Percentiles rank a stretch among this genome's conserved stretches.
phyloP scores from a whole-genome alignment of 1,140 invertebrate genomes.

The Tetramorium parvispinum region DNA sequence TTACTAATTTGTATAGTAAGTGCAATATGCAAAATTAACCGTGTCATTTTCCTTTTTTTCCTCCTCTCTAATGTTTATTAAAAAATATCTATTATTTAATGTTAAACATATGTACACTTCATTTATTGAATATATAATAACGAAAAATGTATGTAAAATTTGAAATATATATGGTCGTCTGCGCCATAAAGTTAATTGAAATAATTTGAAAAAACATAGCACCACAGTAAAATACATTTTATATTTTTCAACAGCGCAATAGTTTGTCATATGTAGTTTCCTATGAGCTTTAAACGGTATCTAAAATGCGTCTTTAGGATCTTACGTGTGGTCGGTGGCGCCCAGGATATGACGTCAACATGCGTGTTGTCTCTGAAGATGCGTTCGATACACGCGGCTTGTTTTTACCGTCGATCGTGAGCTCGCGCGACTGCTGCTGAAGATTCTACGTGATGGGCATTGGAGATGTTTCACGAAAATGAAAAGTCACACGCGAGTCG shows the following conservation, averaged over 20 bases:
- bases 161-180: not conserved
- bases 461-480: constrained; percentile 37
- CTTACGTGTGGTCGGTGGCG: constrained; percentile 38
- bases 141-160: not conserved
- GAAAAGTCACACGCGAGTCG: constrained; percentile 11
- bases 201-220: not conserved
- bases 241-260: not conserved
- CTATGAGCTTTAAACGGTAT: not conserved
- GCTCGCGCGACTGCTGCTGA: constrained; percentile 38
- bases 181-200: not conserved
- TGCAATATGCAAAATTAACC: not conserved
- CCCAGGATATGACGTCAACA: constrained; percentile 56
- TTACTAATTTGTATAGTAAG: not conserved
- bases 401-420: constrained; percentile 53
- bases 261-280: not conserved
- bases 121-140: not conserved
- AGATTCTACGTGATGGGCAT: constrained; percentile 51
- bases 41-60: not conserved
- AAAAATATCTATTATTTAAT: not conserved
- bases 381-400: constrained; percentile 51
- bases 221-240: not conserved
- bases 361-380: constrained; percentile 53
- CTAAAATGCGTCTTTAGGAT: constrained; percentile 28
- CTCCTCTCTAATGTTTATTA: not conserved
- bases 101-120: not conserved